These are phyloP conservation scores for Antheraea mylitta DNA, from an alignment of 1,140 invertebrate genomes.

Conservation along the genomic window DNA sequence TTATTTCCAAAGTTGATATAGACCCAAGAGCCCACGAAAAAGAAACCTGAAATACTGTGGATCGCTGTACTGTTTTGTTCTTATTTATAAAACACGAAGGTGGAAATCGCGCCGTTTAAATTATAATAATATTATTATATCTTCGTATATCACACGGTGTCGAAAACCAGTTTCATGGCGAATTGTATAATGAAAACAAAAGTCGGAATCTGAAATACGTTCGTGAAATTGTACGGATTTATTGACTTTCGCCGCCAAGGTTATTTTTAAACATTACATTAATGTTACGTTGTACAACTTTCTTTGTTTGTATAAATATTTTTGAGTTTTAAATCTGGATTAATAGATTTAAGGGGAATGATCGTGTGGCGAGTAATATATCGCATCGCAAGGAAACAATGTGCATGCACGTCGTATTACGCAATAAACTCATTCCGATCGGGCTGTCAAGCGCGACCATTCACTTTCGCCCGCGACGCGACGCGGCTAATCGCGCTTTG, in stretches of 20 bases:
- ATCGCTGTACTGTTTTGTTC: not conserved
- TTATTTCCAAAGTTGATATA: too few species aligned
- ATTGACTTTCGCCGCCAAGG: not conserved
- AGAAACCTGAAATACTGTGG: too few species aligned
- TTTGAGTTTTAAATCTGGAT: not conserved
- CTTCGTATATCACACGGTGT: not conserved
- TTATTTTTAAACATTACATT: not conserved
- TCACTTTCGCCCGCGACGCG: conserved; percentile 33
- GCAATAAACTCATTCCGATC: conserved; percentile 36
- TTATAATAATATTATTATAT: not conserved
- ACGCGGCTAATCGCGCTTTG: conserved; percentile 3
- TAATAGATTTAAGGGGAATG: not conserved
- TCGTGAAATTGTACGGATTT: not conserved
- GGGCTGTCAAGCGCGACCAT: conserved; percentile 27
- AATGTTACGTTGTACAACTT: not conserved
- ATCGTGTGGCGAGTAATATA: not conserved
- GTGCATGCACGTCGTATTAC: conserved; percentile 20
- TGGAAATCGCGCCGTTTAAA: not conserved
- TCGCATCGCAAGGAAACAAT: not conserved
- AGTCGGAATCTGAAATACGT: not conserved
- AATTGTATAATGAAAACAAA: not conserved
- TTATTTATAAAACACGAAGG: not conserved
- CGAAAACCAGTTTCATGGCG: not conserved
- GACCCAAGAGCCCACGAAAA: too few species aligned
- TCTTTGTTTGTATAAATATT: not conserved